A percentile compares a stretch with the other conserved stretches of the same genome.
Conservation (phyloP, 1,140 invertebrate species). For the Pseudobourletiella spinata region DNA sequence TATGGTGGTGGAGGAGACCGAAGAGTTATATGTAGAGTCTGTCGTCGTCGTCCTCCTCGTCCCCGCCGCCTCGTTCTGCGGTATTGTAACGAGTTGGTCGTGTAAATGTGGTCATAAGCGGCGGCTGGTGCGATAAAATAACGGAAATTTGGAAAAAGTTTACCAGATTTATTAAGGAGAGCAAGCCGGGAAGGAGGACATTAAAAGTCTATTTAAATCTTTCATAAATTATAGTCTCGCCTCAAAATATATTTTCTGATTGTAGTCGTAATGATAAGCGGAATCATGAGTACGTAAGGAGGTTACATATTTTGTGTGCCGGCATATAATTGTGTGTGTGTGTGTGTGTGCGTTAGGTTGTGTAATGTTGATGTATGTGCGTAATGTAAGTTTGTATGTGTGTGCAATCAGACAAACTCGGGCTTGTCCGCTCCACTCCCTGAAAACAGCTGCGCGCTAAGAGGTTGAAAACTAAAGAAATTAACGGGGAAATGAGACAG, state of each 20-base stretch:
- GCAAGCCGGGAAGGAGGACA: neutral
- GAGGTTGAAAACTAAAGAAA: constrained; percentile 7
- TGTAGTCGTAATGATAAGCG: too few species aligned
- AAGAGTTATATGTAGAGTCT: neutral
- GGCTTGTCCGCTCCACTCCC: too few species aligned
- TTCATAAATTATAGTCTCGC: neutral
- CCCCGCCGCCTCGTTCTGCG: too few species aligned
- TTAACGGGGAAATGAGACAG: constrained; percentile 9
- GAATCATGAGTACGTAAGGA: neutral
- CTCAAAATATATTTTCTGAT: neutral
- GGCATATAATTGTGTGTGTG: too few species aligned
- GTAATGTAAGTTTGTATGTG: too few species aligned
- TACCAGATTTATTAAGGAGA: neutral
- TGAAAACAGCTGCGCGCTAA: too few species aligned
- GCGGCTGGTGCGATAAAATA: constrained; percentile 16
- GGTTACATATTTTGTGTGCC: too few species aligned
- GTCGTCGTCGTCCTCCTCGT: neutral
- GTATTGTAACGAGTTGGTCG: too few species aligned
- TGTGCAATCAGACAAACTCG: too few species aligned
- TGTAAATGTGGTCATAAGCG: neutral
- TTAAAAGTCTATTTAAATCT: constrained; percentile 7
- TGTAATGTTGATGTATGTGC: too few species aligned
- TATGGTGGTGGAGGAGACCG: neutral
- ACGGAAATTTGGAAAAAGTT: constrained; percentile 30
- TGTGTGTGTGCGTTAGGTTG: too few species aligned